Evolutionary conservation across 1,140 invertebrate genomes (phyloP).

Genomic region (Polypedilum pembai): DNA sequence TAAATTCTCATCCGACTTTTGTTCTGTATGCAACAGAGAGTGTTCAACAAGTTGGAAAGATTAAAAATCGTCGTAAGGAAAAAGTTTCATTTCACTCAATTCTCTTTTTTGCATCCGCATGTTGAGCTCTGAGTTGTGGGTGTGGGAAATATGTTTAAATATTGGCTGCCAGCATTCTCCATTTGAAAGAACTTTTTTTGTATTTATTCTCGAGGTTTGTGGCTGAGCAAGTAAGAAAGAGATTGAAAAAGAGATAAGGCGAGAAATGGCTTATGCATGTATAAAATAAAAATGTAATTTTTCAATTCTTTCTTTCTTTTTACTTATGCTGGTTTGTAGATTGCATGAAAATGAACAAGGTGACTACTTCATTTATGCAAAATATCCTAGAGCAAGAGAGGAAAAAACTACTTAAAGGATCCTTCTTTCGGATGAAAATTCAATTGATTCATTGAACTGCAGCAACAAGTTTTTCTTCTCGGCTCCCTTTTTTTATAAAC

Average conservation of each 20-base stretch:
- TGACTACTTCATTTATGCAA: conserved; percentile 6
- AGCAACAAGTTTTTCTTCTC: too few relatives aligned
- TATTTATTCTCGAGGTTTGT: background rate
- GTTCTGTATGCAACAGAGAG: background rate
- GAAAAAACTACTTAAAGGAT: conserved; percentile 10
- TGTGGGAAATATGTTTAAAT: background rate
- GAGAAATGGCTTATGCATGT: background rate
- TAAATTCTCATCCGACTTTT: conserved; percentile 1
- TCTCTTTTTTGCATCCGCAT: background rate
- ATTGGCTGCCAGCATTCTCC: too few relatives aligned
- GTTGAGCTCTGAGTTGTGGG: background rate
- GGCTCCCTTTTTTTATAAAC: too few relatives aligned
- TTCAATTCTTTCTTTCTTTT: background rate
- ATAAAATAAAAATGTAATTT: conserved; percentile 20
- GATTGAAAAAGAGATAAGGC: background rate
- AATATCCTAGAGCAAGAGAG: background rate
- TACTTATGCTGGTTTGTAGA: background rate
- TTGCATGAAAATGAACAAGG: background rate
- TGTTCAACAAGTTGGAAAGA: conserved; percentile 4
- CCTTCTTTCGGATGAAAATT: background rate
- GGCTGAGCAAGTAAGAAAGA: background rate
- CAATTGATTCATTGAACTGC: background rate
- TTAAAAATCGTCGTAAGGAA: conserved; percentile 4
- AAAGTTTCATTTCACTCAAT: background rate
- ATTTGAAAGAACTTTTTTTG: background rate